Evolutionary conservation across 2,888 invertebrate genomes (phyloP).

Genomic region (Brachyptera putata): DNA sequence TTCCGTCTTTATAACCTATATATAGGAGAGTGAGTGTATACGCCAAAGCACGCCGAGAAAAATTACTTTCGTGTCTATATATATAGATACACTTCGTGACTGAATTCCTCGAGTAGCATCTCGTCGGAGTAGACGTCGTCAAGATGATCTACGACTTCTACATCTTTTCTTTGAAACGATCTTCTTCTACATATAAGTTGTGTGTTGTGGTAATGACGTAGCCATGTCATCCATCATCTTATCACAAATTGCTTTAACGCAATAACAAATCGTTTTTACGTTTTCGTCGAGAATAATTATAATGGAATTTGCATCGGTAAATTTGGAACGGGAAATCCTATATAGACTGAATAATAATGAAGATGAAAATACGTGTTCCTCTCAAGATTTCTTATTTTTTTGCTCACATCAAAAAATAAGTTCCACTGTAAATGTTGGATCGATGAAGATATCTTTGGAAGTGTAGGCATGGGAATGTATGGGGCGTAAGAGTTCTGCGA

Average conservation of each 20-base stretch:
- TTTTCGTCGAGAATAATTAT: not conserved
- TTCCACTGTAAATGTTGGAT: not conserved
- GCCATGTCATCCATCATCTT: constrained; percentile 12
- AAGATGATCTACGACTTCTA: constrained; percentile 14
- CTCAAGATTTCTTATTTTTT: too few relatives aligned
- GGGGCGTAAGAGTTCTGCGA: not conserved
- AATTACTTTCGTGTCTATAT: constrained; percentile 11
- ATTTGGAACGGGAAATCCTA: not conserved
- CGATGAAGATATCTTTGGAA: not conserved
- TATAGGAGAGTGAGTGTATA: not conserved
- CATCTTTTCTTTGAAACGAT: constrained; percentile 4
- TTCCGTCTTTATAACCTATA: too few relatives aligned
- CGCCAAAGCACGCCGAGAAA: constrained; percentile 13
- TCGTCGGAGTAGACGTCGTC: constrained; percentile 4
- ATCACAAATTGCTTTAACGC: constrained; percentile 14
- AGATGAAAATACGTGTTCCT: too few relatives aligned
- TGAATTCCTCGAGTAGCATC: not conserved
- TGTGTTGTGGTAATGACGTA: constrained; percentile 10
- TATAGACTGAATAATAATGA: not conserved
- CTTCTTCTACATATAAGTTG: constrained; percentile 3
- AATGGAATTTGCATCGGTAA: not conserved
- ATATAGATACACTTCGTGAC: too few relatives aligned
- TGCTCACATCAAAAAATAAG: not conserved
- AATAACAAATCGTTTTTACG: constrained; percentile 14
- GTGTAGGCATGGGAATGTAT: not conserved